Base-by-base conservation (phyloP, 2,888 invertebrate species). In the Lacanobia wlatinum region DNA sequence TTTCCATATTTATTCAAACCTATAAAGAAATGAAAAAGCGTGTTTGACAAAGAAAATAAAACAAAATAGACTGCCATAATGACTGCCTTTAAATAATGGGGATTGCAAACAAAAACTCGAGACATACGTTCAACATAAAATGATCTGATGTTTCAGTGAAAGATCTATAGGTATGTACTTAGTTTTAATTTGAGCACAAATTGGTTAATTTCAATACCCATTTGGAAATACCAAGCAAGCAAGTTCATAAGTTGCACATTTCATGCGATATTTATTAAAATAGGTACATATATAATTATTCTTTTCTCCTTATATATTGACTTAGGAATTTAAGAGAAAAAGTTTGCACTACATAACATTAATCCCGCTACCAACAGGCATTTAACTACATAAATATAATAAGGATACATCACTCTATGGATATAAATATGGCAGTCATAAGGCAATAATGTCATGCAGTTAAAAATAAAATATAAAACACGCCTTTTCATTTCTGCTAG, bases 11-110 rank as follows among this genome's bases (percentile, higher is more conserved):
- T 72, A 84, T 84, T 88, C 92, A 93, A 88, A 95, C 93, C 96
- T 96, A 94, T 89, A 96, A 95, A 87, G 92, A 96, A 94, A 96
- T 91, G 94, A 94, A 90, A 93, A 93, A 94, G 95, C 95, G 96
- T 96, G 95, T 94, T 95, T 94, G 91, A 91, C 91, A 83, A 86
- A 70, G 52, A 60, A 85, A 89, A 79, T 83, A 79, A 84, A 86
- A 85, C 74, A 80, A 76, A 61, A 72, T 61, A 65, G 65, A 80
- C 84, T 80, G 80, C 82, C 84, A 70, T 56, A 62, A 16, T 75
- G 84, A 84, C 76, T 80, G 84, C 84, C 81, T 80, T 66, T 9
- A 46, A 34, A 48, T 52, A 48, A 43, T 21, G 21, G 34, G 52
- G n/a, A n/a, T 40, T 40, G 55, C 48, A 73, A 70, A 78, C 14